phyloP scores from a whole-genome alignment of 2,888 invertebrate genomes.

The Blomia tropicalis region DNA sequence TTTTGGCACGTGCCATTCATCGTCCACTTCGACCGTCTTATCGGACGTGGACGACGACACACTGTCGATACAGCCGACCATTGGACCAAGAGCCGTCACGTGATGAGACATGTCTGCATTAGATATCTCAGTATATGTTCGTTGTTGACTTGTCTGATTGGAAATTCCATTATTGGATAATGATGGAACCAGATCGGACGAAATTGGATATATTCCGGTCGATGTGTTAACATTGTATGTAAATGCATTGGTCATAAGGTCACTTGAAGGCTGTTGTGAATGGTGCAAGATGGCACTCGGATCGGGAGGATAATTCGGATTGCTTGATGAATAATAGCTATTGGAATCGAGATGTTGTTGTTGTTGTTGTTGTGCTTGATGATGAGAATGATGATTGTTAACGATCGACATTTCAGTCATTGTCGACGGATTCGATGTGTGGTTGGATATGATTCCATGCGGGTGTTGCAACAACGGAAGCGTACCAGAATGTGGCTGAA shows the following conservation, averaged over 20 bases:
- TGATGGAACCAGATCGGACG: background rate
- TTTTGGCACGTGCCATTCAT: constrained; percentile 9
- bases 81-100: constrained; percentile 7
- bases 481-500: constrained; percentile 5
- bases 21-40: constrained; percentile 10
- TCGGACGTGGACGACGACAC: constrained; percentile 6
- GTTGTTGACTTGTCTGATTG: background rate
- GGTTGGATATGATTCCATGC: background rate
- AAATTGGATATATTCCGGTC: background rate
- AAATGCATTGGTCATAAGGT: constrained; percentile 17
- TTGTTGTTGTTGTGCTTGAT: no score
- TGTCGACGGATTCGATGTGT: background rate
- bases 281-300: constrained; percentile 3
- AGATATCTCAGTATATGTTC: constrained; percentile 2
- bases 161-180: no score
- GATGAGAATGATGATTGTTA: background rate
- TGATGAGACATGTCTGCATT: background rate
- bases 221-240: constrained; percentile 6
- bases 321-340: background rate
- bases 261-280: constrained; percentile 7
- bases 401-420: constrained; percentile 2
- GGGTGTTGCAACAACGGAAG: constrained; percentile 4
- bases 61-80: constrained; percentile 2
- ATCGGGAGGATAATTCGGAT: constrained; percentile 5
- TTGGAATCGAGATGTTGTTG: background rate